Percentiles rank a stretch among this genome's conserved stretches.
Conservation (phyloP, 2,113 vertebrate species). For the Zeus faber region DNA sequence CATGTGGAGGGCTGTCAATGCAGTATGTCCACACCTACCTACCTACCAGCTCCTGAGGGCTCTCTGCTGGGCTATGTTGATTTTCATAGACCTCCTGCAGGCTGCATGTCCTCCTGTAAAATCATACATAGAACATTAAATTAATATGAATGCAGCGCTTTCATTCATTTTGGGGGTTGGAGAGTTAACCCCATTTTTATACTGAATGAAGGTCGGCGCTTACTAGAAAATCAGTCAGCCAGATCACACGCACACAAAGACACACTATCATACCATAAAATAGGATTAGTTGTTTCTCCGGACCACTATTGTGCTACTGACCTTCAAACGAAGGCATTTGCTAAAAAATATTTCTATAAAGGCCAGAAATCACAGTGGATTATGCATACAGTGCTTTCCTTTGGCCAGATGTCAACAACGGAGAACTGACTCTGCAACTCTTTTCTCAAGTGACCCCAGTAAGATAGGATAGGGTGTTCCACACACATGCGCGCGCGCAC, state of each 20-base stretch:
- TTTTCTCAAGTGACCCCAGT: background rate
- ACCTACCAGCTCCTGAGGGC: too few relatives aligned
- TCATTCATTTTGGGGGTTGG: too few relatives aligned
- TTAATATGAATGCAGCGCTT: too few relatives aligned
- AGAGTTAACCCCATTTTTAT: too few relatives aligned
- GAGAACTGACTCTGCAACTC: background rate
- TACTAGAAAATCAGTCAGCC: too few relatives aligned
- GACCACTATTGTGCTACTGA: too few relatives aligned
- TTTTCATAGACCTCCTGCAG: too few relatives aligned
- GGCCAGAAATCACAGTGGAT: constrained; percentile 9
- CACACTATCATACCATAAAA: constrained; percentile 18
- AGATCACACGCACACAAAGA: background rate
- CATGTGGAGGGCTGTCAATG: background rate
- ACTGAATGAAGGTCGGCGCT: too few relatives aligned
- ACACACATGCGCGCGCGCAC: background rate
- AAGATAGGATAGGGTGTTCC: background rate
- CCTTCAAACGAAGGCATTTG: constrained; percentile 2
- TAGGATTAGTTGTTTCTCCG: too few relatives aligned
- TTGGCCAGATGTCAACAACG: constrained; percentile 9
- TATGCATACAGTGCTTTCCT: background rate
- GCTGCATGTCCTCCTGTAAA: too few relatives aligned
- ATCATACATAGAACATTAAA: too few relatives aligned
- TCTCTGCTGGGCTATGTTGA: too few relatives aligned
- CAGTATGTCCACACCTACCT: background rate
- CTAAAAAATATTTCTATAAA: constrained; percentile 23